A percentile compares a stretch with the other conserved stretches of the same genome.
Conservation (phyloP, 2,888 invertebrate genomes). For the Didymodactylos carnosus region DNA sequence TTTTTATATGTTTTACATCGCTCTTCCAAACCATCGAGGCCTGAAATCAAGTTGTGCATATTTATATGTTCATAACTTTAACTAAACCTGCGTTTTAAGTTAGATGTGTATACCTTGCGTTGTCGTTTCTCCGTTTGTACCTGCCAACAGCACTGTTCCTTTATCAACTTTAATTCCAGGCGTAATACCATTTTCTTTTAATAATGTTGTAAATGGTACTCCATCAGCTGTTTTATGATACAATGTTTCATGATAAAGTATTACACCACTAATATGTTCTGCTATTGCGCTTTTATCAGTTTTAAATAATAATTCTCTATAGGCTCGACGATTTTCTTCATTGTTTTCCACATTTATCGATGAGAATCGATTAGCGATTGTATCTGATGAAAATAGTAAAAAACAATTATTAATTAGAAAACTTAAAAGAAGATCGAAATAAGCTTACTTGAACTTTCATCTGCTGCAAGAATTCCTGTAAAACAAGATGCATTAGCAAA, state of each 20-base stretch:
- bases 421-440: too few relatives aligned
- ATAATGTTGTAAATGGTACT: background rate
- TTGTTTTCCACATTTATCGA: constrained; percentile 75
- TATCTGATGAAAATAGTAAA: too few relatives aligned
- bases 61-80: too few relatives aligned
- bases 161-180: constrained; percentile 19
- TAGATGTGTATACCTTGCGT: constrained; percentile 18
- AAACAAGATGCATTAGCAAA: too few relatives aligned
- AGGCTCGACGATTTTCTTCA: constrained; percentile 68
- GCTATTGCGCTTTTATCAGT: background rate
- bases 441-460: constrained; percentile 79
- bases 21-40: constrained; percentile 51
- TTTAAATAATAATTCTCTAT: constrained; percentile 63
- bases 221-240: background rate
- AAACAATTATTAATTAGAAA: too few relatives aligned
- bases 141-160: constrained; percentile 18
- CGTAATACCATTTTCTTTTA: constrained; percentile 14
- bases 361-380: constrained; percentile 60
- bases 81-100: too few relatives aligned
- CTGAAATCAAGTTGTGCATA: background rate
- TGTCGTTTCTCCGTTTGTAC: constrained; percentile 18
- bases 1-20: constrained; percentile 91
- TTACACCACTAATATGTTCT: background rate
- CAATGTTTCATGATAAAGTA: background rate
- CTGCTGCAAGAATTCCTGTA: constrained; percentile 88